Evolutionary conservation across 2,797 vertebrate species (phyloP), one percentile per base, ranked within the genome.

Genomic region (Sebastes oblongus): DNA sequence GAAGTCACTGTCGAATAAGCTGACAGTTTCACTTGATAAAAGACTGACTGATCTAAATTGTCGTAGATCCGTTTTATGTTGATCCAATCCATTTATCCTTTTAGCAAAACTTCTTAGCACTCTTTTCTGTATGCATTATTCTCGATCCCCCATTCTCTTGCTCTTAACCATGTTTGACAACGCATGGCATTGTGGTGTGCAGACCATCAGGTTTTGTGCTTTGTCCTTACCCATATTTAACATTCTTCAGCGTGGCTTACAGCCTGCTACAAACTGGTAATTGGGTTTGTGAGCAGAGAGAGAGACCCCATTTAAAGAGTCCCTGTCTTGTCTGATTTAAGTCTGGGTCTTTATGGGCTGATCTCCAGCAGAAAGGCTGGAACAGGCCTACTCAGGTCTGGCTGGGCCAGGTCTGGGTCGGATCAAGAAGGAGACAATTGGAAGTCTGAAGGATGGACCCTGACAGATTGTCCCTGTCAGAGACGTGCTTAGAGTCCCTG

Each of bases 401-500:
- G 78, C 85, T 59, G 77, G 77, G 75, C 54, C 27, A 18, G 59
- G 39, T 46, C 39, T 25, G 36, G 75, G 73, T 59, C 14, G 50
- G 67, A 68, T 67, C 56, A 67, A 67, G 62, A 76, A 18, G 66
- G 42, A 81, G 70, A 81, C 73, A 89, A 79, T 54, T 64, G 79
- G 18, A 71, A 54, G 54, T 68, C 66, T 88, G 94, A 93, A 77
- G 74, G 85, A 93, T 89, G 82, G 80, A 89, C 54, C 75, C 82
- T 87, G 91, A 92, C 89, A 91, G 91, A 73, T 81, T 74, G 78
- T 86, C 84, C 89, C 89, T 86, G 91, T 84, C 83, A 84, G 82
- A 88, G 87, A 86, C 75, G 77, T 74, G 74, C 46, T 85, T 72
- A 54, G 75, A 75, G 81, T 79, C 85, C 64, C 70, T 27, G 62